Base-by-base conservation (phyloP, 2,113 vertebrate species). In the Paradoxurus hermaphroditus region DNA sequence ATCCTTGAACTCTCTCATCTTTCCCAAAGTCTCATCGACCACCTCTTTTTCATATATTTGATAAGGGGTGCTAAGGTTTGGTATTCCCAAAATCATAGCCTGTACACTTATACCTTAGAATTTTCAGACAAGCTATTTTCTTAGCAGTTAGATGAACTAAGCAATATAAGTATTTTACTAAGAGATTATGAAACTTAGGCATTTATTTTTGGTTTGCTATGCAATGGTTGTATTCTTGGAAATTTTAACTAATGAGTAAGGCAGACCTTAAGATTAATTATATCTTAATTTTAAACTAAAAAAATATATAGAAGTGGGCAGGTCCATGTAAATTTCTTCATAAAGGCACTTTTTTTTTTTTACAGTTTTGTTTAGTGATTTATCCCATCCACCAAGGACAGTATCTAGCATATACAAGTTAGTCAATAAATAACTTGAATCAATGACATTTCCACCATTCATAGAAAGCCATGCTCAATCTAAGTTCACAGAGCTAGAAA, bases 191-290 rank as follows among this genome's bases (percentile, higher is more conserved):
- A 79, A 72, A 85, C 51, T 53, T 78, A 88, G 18, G 25, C 31
- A 27, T 53, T 77, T 73, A 9, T 75, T 95, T 95, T 73, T 44
- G 23, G 53, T n/a, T 86, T 85, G 25, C 18, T 82, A 83, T 51
- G 53, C 15, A 56, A 21, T 77, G 59, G 46, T 77, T 81, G 7
- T 27, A 53, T 81, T 95, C 36, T 91, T 85, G 39, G 27, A 2
- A 88, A 7, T 87, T 81, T 77, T 95, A 97, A 78, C 12, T 77
- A 92, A 44, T 77, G 84, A 49, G 23, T 70, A 29, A 95, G n/a
- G 14, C 1, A 85, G 34, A 36, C 4, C 1, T 95, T 65, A 91
- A 41, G 10, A 70, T 86, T 81, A 75, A 67, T 62, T 86, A 4
- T 44, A 89, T 49, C 92, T 88, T 85, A 93, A 63, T 75, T 86